Percentiles rank a stretch among this genome's conserved stretches.
phyloP scores from a whole-genome alignment of 2,113 vertebrate species.

The Passer domesticus region DNA sequence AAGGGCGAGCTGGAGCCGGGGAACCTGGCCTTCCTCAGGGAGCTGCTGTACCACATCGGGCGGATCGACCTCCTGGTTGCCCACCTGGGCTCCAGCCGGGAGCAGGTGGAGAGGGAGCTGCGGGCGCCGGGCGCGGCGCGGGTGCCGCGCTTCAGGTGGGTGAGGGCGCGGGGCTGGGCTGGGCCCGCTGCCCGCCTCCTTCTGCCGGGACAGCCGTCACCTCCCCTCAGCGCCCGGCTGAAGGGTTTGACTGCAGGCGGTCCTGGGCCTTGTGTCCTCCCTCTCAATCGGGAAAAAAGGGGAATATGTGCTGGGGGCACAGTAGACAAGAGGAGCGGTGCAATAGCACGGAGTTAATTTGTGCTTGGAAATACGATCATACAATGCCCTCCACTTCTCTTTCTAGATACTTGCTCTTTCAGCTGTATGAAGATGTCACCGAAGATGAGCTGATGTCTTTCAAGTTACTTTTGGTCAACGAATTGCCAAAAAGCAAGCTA shows the following conservation, averaged over 20 bases:
- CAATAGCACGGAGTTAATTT: accelerated
- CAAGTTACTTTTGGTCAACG: conserved; percentile 44
- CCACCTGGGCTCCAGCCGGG: background rate
- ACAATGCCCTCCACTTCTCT: background rate
- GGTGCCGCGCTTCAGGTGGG: conserved; percentile 42
- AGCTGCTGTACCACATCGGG: conserved; percentile 64
- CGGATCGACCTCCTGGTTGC: conserved; percentile 56
- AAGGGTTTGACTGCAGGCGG: background rate
- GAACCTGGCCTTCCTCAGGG: conserved; percentile 61
- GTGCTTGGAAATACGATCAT: background rate
- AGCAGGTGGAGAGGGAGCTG: conserved; percentile 48
- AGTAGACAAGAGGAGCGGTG: background rate
- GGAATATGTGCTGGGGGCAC: background rate
- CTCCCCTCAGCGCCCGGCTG: accelerated
- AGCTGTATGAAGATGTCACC: conserved; percentile 58
- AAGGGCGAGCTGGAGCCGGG: conserved; percentile 24
- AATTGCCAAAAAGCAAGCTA: conserved; percentile 62
- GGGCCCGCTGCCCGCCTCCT: accelerated
- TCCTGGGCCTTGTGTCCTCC: background rate
- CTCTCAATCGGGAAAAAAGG: background rate
- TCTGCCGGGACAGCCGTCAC: accelerated
- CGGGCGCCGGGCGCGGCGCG: background rate
- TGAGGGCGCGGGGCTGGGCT: background rate
- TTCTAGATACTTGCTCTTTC: conserved; percentile 67
- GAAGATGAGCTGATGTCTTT: conserved; percentile 32